Evolutionary conservation across 2,888 invertebrate species (phyloP).

Genomic region (Drosophila kokeensis): DNA sequence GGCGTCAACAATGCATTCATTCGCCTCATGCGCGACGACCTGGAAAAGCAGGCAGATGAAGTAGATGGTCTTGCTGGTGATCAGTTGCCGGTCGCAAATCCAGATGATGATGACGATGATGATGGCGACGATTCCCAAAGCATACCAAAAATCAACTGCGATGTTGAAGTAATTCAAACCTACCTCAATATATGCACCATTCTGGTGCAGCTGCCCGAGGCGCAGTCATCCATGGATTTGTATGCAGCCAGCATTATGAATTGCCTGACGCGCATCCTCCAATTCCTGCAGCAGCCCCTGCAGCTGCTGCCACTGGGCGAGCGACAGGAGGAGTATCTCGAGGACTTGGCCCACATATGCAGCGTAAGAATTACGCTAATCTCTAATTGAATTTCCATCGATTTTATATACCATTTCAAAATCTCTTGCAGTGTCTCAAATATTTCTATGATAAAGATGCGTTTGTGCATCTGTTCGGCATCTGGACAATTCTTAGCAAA

Average conservation of each 20-base stretch:
- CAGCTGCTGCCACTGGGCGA: slow-evolving; percentile 81
- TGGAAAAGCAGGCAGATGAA: slow-evolving; percentile 60
- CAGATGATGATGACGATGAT: slow-evolving; percentile 41
- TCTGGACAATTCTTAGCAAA: slow-evolving; percentile 75
- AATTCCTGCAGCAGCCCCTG: slow-evolving; percentile 78
- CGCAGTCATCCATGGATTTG: slow-evolving; percentile 72
- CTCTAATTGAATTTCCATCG: accelerated
- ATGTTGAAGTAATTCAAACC: slow-evolving; percentile 83
- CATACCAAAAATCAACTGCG: slow-evolving; percentile 60
- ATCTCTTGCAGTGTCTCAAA: slow-evolving; percentile 76
- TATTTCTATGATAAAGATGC: slow-evolving; percentile 82
- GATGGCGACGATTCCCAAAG: slow-evolving; percentile 36
- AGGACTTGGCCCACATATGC: slow-evolving; percentile 82
- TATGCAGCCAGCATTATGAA: slow-evolving; percentile 72
- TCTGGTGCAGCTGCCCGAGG: slow-evolving; percentile 82
- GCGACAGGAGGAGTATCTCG: slow-evolving; percentile 82
- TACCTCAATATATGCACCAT: slow-evolving; percentile 85
- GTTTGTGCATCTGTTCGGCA: slow-evolving; percentile 75
- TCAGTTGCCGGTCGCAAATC: slow-evolving; percentile 25
- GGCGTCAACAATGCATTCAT: slow-evolving; percentile 84
- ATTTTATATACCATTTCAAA: neutral
- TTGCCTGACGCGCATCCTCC: slow-evolving; percentile 81
- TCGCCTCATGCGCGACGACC: slow-evolving; percentile 74
- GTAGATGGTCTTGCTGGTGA: slow-evolving; percentile 35
- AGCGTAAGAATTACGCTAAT: slow-evolving; percentile 54